Conservation (phyloP, 2,888 invertebrate genomes). For the Tipula vernalis region DNA sequence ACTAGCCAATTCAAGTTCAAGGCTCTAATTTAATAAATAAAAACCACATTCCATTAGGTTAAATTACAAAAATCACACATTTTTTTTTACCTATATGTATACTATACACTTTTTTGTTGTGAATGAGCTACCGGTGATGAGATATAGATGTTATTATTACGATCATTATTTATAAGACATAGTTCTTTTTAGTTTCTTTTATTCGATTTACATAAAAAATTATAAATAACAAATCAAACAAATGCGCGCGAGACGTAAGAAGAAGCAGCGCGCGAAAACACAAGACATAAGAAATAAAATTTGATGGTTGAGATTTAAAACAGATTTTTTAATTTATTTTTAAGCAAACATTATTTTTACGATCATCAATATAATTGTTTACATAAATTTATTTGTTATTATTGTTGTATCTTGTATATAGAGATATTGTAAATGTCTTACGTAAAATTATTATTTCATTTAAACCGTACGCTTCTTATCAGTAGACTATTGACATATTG, state of each 20-base stretch:
- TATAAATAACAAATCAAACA: neutral
- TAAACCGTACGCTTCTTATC: neutral
- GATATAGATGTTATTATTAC: neutral
- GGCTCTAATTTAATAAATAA: neutral
- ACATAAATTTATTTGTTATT: neutral
- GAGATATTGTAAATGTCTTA: neutral
- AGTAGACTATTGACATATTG: neutral
- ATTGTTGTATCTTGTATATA: neutral
- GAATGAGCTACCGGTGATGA: neutral
- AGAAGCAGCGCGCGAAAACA: neutral
- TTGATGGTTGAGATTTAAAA: neutral
- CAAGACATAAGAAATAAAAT: neutral
- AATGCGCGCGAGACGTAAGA: neutral
- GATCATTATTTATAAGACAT: neutral
- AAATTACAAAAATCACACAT: neutral
- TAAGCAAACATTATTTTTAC: neutral
- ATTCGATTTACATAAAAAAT: neutral
- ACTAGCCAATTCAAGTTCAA: neutral
- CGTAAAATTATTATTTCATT: neutral
- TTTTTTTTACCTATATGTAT: neutral
- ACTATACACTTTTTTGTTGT: neutral
- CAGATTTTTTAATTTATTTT: neutral
- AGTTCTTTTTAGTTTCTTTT: neutral
- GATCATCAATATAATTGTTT: neutral
- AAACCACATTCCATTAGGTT: neutral